Conservation (phyloP, 2,888 invertebrate species). For the Metopia argyrocephala region DNA sequence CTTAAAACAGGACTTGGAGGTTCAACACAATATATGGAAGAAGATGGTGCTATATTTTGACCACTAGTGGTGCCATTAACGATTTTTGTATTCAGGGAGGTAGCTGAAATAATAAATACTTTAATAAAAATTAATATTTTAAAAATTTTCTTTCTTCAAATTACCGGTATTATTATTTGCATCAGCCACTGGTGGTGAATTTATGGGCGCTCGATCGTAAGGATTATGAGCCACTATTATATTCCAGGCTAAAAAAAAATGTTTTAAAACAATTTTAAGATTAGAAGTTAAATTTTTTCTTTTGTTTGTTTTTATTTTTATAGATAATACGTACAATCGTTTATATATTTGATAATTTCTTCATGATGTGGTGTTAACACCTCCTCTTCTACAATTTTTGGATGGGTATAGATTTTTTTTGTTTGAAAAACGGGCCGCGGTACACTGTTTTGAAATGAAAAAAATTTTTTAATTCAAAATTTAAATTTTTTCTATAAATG, state of each 20-base stretch:
- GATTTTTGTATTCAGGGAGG: conserved; percentile 65
- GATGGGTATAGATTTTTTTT: conserved; percentile 78
- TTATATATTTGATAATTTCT: conserved; percentile 91
- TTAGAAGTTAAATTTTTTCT: not conserved
- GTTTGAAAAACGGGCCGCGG: conserved; percentile 89
- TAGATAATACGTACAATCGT: conserved; percentile 85
- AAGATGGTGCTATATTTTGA: conserved; percentile 66
- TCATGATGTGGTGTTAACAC: conserved; percentile 88
- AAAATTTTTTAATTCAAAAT: too few relatives aligned
- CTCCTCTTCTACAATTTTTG: conserved; percentile 79
- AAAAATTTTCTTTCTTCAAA: not conserved
- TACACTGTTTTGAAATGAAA: conserved; percentile 79
- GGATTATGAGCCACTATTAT: conserved; percentile 77
- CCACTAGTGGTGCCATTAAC: conserved; percentile 65
- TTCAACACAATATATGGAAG: conserved; percentile 85
- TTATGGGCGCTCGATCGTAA: conserved; percentile 70
- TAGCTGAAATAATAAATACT: conserved; percentile 67
- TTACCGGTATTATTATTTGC: conserved; percentile 71
- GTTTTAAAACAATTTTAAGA: not conserved
- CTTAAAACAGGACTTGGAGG: conserved; percentile 84
- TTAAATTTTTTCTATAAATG: too few relatives aligned
- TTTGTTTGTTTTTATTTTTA: not conserved
- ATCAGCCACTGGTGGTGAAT: conserved; percentile 68
- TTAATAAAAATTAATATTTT: conserved; percentile 40
- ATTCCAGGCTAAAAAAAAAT: conserved; percentile 75